Evolutionary conservation across 2,797 vertebrate genomes (phyloP).

Genomic region (Euthynnus affinis): DNA sequence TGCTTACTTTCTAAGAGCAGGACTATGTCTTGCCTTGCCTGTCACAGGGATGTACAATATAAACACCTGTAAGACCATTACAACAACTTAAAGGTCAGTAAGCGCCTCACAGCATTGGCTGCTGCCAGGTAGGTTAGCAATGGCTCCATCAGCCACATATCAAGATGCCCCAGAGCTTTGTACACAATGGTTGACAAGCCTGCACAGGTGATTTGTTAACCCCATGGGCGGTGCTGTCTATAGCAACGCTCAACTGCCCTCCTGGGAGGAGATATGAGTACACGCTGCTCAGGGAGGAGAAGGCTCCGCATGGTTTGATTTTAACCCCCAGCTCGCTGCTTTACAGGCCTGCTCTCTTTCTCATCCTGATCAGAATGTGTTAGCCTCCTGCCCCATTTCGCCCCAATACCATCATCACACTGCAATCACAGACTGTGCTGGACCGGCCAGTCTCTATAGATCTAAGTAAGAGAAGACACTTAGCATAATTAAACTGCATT

Average conservation of each 20-base stretch:
- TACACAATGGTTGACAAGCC: constrained; percentile 25
- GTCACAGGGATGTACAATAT: constrained; percentile 10
- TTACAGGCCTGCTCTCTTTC: constrained; percentile 10
- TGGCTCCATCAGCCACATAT: not conserved
- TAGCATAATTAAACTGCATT: constrained; percentile 65
- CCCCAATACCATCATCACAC: constrained; percentile 28
- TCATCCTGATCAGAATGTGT: constrained; percentile 43
- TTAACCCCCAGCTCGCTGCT: constrained; percentile 14
- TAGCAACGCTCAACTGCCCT: constrained; percentile 13
- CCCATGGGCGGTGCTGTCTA: constrained; percentile 17
- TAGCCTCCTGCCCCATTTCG: not conserved
- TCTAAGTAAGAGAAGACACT: constrained; percentile 50
- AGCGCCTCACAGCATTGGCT: constrained; percentile 7
- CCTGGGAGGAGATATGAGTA: constrained; percentile 37
- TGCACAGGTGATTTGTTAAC: constrained; percentile 45
- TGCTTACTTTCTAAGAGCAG: not conserved
- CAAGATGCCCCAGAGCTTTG: constrained; percentile 7
- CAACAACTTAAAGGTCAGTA: not conserved
- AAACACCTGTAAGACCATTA: constrained; percentile 27
- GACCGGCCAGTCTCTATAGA: constrained; percentile 20
- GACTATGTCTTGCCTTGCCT: not conserved
- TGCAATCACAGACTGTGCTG: constrained; percentile 17
- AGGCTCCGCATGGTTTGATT: constrained; percentile 17
- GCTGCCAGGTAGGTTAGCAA: not conserved
- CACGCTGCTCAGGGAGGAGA: constrained; percentile 38